Evolutionary conservation across 2,888 invertebrate genomes (phyloP).

Genomic region (Netelia virgata): DNA sequence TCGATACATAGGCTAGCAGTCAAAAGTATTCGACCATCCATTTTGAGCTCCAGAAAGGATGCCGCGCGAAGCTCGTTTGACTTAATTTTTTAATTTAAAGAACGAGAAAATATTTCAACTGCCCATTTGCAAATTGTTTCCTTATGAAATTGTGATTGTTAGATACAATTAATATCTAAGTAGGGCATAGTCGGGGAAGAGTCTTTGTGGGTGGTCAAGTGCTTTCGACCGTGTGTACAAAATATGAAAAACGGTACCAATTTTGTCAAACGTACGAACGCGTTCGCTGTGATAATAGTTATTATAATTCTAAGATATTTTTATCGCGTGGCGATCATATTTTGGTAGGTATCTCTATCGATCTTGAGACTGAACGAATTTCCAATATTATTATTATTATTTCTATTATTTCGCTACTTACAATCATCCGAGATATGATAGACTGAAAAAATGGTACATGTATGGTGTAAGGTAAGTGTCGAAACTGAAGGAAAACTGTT

Average conservation of each 20-base stretch:
- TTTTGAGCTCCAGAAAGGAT: too few species aligned
- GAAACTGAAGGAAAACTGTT: conserved; percentile 56
- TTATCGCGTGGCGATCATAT: conserved; percentile 62
- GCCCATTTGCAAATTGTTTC: too few species aligned
- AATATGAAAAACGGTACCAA: conserved; percentile 30
- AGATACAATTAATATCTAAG: too few species aligned
- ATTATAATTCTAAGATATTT: conserved; percentile 64
- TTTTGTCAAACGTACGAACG: conserved; percentile 10
- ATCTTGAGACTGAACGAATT: conserved; percentile 51
- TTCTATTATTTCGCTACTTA: conserved; percentile 35
- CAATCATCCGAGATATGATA: conserved; percentile 64
- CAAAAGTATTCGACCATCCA: neutral
- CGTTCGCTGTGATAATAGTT: conserved; percentile 56
- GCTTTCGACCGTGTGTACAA: neutral
- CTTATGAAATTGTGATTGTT: too few species aligned
- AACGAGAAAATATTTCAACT: too few species aligned
- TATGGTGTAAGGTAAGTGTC: conserved; percentile 72
- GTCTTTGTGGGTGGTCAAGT: too few species aligned
- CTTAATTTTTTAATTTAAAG: too few species aligned
- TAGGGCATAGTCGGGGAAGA: too few species aligned
- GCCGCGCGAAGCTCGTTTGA: too few species aligned
- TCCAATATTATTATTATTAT: conserved; percentile 19
- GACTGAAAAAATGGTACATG: conserved; percentile 51
- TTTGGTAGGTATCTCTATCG: conserved; percentile 64
- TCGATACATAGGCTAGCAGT: neutral